Conservation (phyloP, 2,797 vertebrate species). For the Micropoecilia bifurca region DNA sequence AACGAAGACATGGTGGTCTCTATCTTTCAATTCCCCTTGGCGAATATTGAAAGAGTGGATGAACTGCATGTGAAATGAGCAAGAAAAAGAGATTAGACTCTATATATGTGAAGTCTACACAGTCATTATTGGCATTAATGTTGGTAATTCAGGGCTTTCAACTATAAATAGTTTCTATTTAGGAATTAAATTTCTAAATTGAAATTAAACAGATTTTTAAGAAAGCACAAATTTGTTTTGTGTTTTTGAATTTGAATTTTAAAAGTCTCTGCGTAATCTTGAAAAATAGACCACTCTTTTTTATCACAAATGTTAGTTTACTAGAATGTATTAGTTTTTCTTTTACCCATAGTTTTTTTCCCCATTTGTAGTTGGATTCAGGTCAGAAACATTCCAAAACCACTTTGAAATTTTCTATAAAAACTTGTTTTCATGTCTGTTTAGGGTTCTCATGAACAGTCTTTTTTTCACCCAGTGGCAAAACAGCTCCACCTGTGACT, state of each 20-base stretch:
- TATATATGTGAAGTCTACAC: not conserved
- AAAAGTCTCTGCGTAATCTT: not conserved
- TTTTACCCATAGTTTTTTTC: not conserved
- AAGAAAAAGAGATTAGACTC: not conserved
- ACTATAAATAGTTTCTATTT: too few relatives aligned
- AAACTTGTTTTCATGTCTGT: not conserved
- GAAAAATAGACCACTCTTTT: not conserved
- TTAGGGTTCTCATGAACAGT: not conserved
- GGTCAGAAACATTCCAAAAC: not conserved
- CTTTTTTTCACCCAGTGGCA: not conserved
- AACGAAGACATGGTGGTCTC: conserved; percentile 67
- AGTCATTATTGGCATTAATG: not conserved
- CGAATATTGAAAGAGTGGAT: conserved; percentile 47
- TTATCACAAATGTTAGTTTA: not conserved
- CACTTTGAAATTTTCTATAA: not conserved
- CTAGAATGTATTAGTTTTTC: not conserved
- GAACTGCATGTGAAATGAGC: conserved; percentile 15
- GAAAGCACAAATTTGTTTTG: not conserved
- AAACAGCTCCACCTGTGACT: not conserved
- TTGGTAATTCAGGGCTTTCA: not conserved
- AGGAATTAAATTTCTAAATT: not conserved
- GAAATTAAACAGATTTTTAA: not conserved
- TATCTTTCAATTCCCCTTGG: conserved; percentile 69
- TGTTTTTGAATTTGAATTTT: not conserved
- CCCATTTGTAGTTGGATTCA: not conserved